phyloP scores from a whole-genome alignment of 1,140 invertebrate species.

The Phymorhynchus buccinoides region DNA sequence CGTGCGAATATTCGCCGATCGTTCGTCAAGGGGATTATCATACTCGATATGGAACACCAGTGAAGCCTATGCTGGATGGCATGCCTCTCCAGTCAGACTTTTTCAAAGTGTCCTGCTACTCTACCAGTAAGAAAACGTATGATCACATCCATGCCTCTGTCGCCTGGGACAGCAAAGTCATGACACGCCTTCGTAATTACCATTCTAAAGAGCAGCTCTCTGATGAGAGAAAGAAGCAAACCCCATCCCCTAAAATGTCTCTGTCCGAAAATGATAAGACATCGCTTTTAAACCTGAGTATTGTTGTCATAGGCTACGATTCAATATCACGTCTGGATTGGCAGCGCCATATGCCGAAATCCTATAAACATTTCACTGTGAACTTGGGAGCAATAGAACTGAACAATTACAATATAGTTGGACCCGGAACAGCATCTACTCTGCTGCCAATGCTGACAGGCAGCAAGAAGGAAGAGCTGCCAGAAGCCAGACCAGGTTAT shows the following conservation, averaged over 20 bases:
- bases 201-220: no score
- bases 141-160: conserved; percentile 61
- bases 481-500: conserved; percentile 78
- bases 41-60: conserved; percentile 31
- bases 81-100: conserved; percentile 53
- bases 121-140: conserved; percentile 52
- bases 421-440: conserved; percentile 94
- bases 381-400: conserved; percentile 81
- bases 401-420: conserved; percentile 92
- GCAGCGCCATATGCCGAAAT: conserved; percentile 87
- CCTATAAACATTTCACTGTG: conserved; percentile 83
- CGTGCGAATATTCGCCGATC: conserved; percentile 55
- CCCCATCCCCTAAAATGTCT: no score
- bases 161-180: conserved; percentile 38
- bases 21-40: conserved; percentile 40
- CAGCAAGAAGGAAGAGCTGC: conserved; percentile 83
- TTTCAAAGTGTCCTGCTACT: conserved; percentile 55
- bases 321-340: conserved; percentile 91
- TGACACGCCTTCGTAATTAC: background rate
- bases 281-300: conserved; percentile 75
- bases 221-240: no score
- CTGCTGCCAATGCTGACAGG: conserved; percentile 91
- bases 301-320: conserved; percentile 91
- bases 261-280: no score
- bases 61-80: conserved; percentile 50